These are phyloP conservation scores for Camponotus fellah DNA, from an alignment of 2,888 invertebrate species.

Conservation along the genomic window DNA sequence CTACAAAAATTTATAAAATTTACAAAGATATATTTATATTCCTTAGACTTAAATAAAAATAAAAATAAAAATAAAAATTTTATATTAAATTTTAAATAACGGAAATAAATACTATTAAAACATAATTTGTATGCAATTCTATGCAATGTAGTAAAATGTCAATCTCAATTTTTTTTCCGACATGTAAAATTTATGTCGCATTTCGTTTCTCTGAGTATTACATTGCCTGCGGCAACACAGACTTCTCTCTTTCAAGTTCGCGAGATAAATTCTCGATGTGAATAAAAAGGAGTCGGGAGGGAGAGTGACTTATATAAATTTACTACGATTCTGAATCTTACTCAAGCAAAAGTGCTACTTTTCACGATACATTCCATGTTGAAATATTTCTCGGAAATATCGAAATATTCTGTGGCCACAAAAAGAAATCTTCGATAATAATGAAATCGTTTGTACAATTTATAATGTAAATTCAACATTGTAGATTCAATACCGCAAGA, in stretches of 20 bases:
- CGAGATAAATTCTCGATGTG: constrained; percentile 39
- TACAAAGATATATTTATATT: neutral
- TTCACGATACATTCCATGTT: neutral
- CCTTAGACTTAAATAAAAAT: neutral
- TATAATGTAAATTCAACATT: neutral
- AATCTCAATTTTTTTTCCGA: constrained; percentile 35
- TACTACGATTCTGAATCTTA: constrained; percentile 50
- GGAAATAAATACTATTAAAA: neutral
- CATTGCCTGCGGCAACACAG: constrained; percentile 28
- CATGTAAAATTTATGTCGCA: constrained; percentile 36
- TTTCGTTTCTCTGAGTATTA: constrained; percentile 31
- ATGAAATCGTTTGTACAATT: neutral
- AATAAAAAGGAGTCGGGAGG: constrained; percentile 30
- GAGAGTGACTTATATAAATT: constrained; percentile 47
- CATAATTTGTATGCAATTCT: neutral
- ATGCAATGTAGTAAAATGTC: constrained; percentile 24
- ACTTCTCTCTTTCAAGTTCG: constrained; percentile 44
- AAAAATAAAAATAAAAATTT: neutral
- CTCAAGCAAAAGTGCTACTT: constrained; percentile 17
- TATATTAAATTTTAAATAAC: neutral
- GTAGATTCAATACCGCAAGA: neutral
- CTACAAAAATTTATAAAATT: neutral
- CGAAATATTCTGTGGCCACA: neutral
- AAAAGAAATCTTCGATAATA: constrained; percentile 8
- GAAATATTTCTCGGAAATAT: constrained; percentile 20